Evolutionary conservation across 2,888 invertebrate genomes (phyloP), one percentile per base, ranked within the genome.

Genomic region (Venustoraphidia nigricollis): DNA sequence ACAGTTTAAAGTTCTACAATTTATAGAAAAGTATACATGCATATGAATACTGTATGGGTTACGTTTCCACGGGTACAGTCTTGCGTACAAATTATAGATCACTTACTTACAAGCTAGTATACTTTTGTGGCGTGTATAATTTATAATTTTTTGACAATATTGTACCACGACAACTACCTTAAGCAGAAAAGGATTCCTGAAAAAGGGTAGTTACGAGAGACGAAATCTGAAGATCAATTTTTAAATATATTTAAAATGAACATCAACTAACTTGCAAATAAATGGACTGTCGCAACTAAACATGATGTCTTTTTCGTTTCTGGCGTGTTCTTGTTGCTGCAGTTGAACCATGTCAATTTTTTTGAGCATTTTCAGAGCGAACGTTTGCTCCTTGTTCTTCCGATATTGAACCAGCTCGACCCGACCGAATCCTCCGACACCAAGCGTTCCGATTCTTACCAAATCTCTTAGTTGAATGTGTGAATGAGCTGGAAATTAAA

Each of bases 391-490:
- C 36, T 67, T 67, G 47, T 76, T 66, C 1, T 70, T 70, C 47
- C 62, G 63, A 46, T 71, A 71, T 58, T 79, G 76, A 34, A 73
- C 72, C 51, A 90, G 69, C 60, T 89, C 91, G 0, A 93, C 93
- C 2, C 91, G 74, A 1, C 93, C 93, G 61, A 93, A 93, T 2
- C 93, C 94, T 6, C 95, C 95, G 10, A 93, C 85, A 1, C 95
- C 95, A 54, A 95, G 72, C 0, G 92, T 93, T 17, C 85, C 85
- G 13, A 90, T 72, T 51, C 83, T 78, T 58, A 85, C 84, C 55
- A 96, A 69, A 58, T 94, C 87, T 34, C 77, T 75, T 43, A 95
- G 67, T 48, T 80, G 73, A 34, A 95, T 72, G 52, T 77, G 75
- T 34, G 76, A 74, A 61, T 79, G 80, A 59, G 81, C 81, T 67